Evolutionary conservation across 2,113 vertebrate species (phyloP).

Genomic region (Anoura caudifer): DNA sequence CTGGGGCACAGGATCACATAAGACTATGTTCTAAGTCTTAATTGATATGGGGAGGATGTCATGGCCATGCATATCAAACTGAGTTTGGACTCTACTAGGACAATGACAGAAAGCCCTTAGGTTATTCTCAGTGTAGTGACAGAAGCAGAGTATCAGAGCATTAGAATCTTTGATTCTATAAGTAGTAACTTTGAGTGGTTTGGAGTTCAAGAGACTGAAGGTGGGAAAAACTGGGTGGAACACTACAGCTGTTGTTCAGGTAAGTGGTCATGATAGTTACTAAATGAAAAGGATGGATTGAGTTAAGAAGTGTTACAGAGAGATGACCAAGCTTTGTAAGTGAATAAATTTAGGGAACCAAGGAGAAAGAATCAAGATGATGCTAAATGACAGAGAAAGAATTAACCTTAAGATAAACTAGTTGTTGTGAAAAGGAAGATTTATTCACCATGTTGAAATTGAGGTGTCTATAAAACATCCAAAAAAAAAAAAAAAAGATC

Average conservation of each 20-base stretch:
- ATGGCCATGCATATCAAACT: neutral
- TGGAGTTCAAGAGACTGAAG: neutral
- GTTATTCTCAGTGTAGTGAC: neutral
- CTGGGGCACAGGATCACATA: neutral
- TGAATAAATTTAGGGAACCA: neutral
- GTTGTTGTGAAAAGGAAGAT: neutral
- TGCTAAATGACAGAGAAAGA: neutral
- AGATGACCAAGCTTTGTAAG: neutral
- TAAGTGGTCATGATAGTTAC: neutral
- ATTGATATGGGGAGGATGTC: neutral
- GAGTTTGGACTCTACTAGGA: neutral
- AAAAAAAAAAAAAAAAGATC: neutral
- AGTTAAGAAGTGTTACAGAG: neutral
- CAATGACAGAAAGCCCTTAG: neutral
- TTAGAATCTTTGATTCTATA: neutral
- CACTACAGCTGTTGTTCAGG: neutral
- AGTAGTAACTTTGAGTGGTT: neutral
- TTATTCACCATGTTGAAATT: neutral
- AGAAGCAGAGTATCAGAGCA: neutral
- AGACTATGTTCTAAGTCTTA: neutral
- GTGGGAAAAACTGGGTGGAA: neutral
- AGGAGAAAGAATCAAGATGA: neutral
- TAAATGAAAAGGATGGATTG: neutral
- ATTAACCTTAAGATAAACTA: neutral
- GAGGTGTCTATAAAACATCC: neutral